A percentile compares a stretch with the other conserved stretches of the same genome.
These are phyloP conservation scores for Nymphalis urticae DNA, from an alignment of 2,888 invertebrate genomes.

Conservation along the genomic window DNA sequence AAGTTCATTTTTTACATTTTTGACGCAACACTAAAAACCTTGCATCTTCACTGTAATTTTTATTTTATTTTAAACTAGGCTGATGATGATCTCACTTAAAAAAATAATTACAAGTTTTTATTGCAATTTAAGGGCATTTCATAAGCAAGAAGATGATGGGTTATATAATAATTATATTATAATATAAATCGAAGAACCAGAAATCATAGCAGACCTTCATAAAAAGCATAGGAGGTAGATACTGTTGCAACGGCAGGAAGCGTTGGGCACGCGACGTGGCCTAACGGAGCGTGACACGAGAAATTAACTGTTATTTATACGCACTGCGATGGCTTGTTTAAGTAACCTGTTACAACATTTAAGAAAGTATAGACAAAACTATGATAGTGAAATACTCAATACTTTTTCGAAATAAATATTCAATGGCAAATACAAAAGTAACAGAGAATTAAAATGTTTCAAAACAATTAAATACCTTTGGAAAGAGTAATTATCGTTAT, in stretches of 20 bases:
- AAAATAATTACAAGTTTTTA: no score
- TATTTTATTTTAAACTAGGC: no score
- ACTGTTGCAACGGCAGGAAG: conserved; percentile 64
- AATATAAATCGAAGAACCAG: conserved; percentile 14
- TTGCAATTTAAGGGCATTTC: no score
- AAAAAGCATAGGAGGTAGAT: conserved; percentile 50
- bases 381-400: background rate
- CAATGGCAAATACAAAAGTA: background rate
- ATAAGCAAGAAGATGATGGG: background rate
- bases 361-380: conserved; percentile 20
- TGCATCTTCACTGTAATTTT: background rate
- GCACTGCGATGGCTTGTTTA: conserved; percentile 44
- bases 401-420: background rate
- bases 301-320: conserved; percentile 79
- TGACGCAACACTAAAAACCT: background rate
- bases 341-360: conserved; percentile 36
- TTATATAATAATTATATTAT: background rate
- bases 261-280: conserved; percentile 68
- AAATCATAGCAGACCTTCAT: conserved; percentile 42
- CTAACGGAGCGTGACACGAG: conserved; percentile 77
- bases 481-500: no score
- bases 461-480: no score
- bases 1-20: conserved; percentile 9
- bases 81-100: no score
- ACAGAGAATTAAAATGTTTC: background rate